Conservation (phyloP, 2,888 invertebrate genomes). For the Cecidostiba fungosa region DNA sequence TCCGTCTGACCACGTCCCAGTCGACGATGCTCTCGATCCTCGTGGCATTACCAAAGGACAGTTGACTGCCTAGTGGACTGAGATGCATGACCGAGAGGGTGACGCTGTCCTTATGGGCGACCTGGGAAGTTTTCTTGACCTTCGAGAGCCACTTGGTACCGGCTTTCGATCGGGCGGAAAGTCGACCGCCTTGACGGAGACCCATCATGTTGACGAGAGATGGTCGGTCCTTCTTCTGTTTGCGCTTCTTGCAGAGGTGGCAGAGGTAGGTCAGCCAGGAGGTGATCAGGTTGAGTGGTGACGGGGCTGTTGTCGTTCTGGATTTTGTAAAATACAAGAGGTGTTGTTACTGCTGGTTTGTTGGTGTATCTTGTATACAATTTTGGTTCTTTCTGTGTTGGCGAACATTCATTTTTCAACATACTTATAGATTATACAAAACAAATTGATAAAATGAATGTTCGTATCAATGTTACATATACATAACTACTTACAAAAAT, state of each 20-base stretch:
- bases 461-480: background rate
- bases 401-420: background rate
- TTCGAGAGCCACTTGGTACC: slow-evolving; percentile 94
- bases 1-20: slow-evolving; percentile 94
- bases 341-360: background rate
- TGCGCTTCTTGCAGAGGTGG: slow-evolving; percentile 88
- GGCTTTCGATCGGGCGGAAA: slow-evolving; percentile 92
- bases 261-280: slow-evolving; percentile 95
- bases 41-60: slow-evolving; percentile 88
- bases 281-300: slow-evolving; percentile 98
- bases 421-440: too few relatives aligned
- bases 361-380: background rate
- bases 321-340: background rate
- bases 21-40: slow-evolving; percentile 94
- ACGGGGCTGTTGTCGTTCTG: slow-evolving; percentile 92
- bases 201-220: slow-evolving; percentile 93
- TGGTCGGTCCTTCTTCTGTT: slow-evolving; percentile 88
- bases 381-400: background rate
- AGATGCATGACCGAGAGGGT: slow-evolving; percentile 89
- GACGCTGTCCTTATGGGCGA: slow-evolving; percentile 89
- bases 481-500: background rate
- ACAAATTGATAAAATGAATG: background rate
- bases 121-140: slow-evolving; percentile 92
- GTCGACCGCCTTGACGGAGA: slow-evolving; percentile 84
- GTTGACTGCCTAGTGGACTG: slow-evolving; percentile 91